phyloP scores from a whole-genome alignment of 2,888 invertebrate genomes.

The Drosophila recens region DNA sequence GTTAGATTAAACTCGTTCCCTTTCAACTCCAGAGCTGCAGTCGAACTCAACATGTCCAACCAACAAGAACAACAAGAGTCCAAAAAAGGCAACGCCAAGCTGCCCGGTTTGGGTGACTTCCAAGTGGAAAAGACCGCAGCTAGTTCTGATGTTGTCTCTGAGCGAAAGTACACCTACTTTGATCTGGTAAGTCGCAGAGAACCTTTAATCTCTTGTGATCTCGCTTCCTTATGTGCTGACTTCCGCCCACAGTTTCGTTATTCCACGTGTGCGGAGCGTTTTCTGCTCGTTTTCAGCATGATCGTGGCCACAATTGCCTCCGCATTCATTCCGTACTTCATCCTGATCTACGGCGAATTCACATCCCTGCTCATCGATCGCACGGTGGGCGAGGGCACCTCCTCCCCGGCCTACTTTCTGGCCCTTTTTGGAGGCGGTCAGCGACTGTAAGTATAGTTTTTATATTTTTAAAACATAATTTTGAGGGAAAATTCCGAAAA shows the following conservation, averaged over 20 bases:
- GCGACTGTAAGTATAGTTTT: constrained; percentile 86
- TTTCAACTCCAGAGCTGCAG: constrained; percentile 27
- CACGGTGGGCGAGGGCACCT: constrained; percentile 87
- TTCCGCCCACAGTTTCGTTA: constrained; percentile 86
- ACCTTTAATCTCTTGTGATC: background rate
- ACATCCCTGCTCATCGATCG: constrained; percentile 89
- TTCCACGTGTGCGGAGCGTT: constrained; percentile 87
- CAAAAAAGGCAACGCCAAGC: constrained; percentile 44
- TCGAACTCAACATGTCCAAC: constrained; percentile 42
- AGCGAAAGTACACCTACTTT: constrained; percentile 69
- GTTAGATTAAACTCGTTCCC: constrained; percentile 18
- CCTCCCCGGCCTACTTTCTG: constrained; percentile 87
- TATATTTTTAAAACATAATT: background rate
- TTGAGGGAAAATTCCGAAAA: background rate
- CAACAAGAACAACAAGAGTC: background rate
- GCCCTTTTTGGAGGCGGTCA: constrained; percentile 88
- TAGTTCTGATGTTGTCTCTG: background rate
- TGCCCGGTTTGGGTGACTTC: constrained; percentile 70
- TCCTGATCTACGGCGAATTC: constrained; percentile 90
- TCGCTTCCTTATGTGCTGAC: too few relatives aligned
- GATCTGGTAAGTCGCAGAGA: constrained; percentile 73
- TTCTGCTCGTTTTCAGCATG: constrained; percentile 86
- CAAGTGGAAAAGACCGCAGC: constrained; percentile 27
- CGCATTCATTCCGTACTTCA: constrained; percentile 88
- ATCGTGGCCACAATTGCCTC: constrained; percentile 87